Conservation (phyloP, 2,888 invertebrate species). For the Euproctis similis region DNA sequence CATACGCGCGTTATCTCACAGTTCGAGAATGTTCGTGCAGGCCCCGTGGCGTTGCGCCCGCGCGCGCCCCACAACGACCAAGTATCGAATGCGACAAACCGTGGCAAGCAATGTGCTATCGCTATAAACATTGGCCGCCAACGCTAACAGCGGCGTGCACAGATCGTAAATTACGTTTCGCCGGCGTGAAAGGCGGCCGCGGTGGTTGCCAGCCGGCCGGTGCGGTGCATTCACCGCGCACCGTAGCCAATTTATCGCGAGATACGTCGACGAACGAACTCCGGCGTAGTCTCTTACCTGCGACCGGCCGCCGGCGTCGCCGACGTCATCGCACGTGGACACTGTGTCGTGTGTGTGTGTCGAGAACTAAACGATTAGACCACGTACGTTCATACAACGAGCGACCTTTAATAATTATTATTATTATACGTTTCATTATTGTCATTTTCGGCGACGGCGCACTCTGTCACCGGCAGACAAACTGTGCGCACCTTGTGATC, state of each 20-base stretch:
- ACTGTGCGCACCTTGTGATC: slow-evolving; percentile 38
- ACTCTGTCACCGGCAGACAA: slow-evolving; percentile 53
- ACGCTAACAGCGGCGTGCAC: slow-evolving; percentile 31
- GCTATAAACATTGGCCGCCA: slow-evolving; percentile 24
- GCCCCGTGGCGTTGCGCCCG: slow-evolving; percentile 47
- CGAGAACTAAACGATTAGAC: slow-evolving; percentile 65
- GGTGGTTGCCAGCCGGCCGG: slow-evolving; percentile 37
- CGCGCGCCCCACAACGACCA: too few species aligned
- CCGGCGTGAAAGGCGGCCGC: slow-evolving; percentile 58
- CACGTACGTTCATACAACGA: slow-evolving; percentile 45
- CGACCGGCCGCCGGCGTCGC: slow-evolving; percentile 39
- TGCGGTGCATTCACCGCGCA: slow-evolving; percentile 51
- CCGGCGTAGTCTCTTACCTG: slow-evolving; percentile 50
- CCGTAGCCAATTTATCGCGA: slow-evolving; percentile 65
- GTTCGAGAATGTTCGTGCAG: slow-evolving; percentile 59
- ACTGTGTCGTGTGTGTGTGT: slow-evolving; percentile 39
- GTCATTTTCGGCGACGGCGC: slow-evolving; percentile 44
- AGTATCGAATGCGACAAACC: slow-evolving; percentile 21
- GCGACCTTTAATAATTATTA: slow-evolving; percentile 61
- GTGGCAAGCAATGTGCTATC: slow-evolving; percentile 14
- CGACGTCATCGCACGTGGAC: slow-evolving; percentile 62
- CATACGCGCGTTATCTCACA: slow-evolving; percentile 58
- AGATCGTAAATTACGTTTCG: slow-evolving; percentile 54
- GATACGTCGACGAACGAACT: slow-evolving; percentile 53
- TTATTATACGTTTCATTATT: slow-evolving; percentile 58